phyloP scores from a whole-genome alignment of 92 coral and sea anemone genomes.

The Zoanthus sansibaricus region DNA sequence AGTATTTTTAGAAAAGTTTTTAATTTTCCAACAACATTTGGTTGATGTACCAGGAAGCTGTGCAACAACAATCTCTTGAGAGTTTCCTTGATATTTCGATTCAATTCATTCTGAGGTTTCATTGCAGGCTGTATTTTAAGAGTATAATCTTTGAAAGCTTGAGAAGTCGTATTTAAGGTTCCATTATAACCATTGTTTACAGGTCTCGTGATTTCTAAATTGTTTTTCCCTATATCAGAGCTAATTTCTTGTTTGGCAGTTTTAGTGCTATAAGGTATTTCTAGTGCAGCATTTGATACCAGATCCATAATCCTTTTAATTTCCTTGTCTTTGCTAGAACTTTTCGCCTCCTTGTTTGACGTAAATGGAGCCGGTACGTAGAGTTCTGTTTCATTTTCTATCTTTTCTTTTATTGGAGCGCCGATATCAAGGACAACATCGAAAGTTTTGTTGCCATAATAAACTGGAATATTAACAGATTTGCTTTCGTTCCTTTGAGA shows the following conservation, averaged over 20 bases:
- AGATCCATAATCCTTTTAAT: background rate
- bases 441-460: background rate
- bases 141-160: background rate
- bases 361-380: background rate
- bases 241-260: background rate
- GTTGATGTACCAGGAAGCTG: background rate
- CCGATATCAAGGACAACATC: conserved; percentile 5
- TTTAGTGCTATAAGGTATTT: background rate
- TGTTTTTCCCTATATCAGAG: background rate
- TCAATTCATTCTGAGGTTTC: background rate
- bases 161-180: background rate
- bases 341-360: background rate
- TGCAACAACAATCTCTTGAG: background rate
- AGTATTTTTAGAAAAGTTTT: background rate
- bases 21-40: background rate
- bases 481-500: background rate
- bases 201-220: background rate
- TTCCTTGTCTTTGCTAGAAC: background rate
- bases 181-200: background rate
- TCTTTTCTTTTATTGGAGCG: background rate
- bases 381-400: background rate
- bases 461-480: background rate
- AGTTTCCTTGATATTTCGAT: background rate
- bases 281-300: background rate
- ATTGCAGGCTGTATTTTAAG: background rate